Evolutionary conservation across 2,888 invertebrate genomes (phyloP), one percentile per base, ranked within the genome.

Genomic region (Physocephala rufipes): DNA sequence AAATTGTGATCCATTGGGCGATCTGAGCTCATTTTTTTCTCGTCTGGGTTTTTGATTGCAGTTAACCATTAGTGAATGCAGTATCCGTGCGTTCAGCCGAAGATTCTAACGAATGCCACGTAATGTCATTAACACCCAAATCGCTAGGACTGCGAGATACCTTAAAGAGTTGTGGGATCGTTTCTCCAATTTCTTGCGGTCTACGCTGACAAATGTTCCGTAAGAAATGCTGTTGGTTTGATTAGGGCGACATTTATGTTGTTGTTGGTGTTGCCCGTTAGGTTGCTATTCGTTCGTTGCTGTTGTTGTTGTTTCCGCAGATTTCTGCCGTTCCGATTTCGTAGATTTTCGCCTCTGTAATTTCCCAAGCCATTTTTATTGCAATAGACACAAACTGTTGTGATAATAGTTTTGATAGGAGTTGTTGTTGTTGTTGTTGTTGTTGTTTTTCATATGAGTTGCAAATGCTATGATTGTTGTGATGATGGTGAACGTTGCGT

Each of bases 161-260:
- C 84, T 80, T 63, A 85, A 81, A 76, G 74, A 85, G 85, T 80
- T 85, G 82, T 75, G 85, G 82, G 55, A 81, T 78, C 16, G 84
- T n/a, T n/a, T n/a, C n/a, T n/a, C n/a, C n/a, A n/a, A n/a, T 78
- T 69, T 84, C 83, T 76, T 80, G 79, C 51, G 80, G 78, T 15
- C 81, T 82, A 72, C 84, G 79, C 24, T 80, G 79, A 73, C 79
- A 82, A 71, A 84, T 73, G 66, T 81, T 79, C 71, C 79, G 81
- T 47, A 36, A 79, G 73, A 51, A 79, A 74, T 65, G 75, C 30
- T 67, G 74, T 72, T n/a, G 75, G 65, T 69, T 73, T 70, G 28
- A 71, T 70, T 12, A 64, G 74, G 58, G 72, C 74, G 30, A 67
- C 70, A 73, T 73, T 43, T 21, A 26, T 53, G 24, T 61, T 65